Evolutionary conservation across 2,113 vertebrate species (phyloP).

Genomic region (human (Homo sapiens)): DNA sequence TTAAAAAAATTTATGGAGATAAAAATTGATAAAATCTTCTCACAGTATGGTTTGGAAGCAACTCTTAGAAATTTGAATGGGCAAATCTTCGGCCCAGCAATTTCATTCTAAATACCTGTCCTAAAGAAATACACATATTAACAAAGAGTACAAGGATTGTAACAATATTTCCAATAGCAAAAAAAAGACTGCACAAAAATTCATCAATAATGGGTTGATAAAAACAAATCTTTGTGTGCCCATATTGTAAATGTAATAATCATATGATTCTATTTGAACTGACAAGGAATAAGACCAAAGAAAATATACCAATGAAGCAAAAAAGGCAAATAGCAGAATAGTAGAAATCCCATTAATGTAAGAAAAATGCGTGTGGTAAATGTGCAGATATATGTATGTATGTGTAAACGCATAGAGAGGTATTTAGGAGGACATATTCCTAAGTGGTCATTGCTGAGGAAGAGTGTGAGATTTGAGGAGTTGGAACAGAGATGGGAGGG

Average conservation of each 20-base stretch:
- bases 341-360: not conserved
- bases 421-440: not conserved
- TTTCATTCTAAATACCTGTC: not conserved
- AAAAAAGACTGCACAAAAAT: conserved; percentile 22
- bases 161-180: not conserved
- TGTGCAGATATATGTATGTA: not conserved
- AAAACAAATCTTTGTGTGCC: not conserved
- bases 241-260: not conserved
- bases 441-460: not conserved
- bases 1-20: not conserved
- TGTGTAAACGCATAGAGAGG: not conserved
- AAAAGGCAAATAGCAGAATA: not conserved
- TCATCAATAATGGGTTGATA: not conserved
- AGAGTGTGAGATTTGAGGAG: not conserved
- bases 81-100: not conserved
- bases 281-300: not conserved
- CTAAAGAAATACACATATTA: not conserved
- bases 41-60: not conserved
- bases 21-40: not conserved
- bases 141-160: not conserved
- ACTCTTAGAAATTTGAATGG: not conserved
- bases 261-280: not conserved
- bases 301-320: not conserved
- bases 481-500: not conserved
- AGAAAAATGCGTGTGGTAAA: not conserved